phyloP scores from a whole-genome alignment of 2,888 invertebrate genomes.

The Alcis repandata region DNA sequence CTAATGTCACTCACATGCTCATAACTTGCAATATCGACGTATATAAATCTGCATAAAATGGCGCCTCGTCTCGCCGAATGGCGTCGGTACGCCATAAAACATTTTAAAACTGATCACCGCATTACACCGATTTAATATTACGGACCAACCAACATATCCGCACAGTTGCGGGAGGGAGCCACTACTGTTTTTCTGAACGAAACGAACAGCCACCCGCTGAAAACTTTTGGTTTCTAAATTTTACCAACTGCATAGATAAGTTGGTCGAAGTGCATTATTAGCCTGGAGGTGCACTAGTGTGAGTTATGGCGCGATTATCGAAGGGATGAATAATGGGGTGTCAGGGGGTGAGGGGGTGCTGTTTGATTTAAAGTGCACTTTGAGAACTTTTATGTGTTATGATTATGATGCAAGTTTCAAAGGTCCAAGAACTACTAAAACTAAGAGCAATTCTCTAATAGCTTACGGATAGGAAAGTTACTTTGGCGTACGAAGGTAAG shows the following conservation, averaged over 20 bases:
- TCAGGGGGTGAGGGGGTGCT: slow-evolving; percentile 40
- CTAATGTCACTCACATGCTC: slow-evolving; percentile 14
- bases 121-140: slow-evolving; percentile 71
- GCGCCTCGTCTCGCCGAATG: slow-evolving; percentile 17
- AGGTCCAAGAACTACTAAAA: slow-evolving; percentile 4
- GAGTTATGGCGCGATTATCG: slow-evolving; percentile 76
- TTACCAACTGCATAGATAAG: background rate
- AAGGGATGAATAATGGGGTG: slow-evolving; percentile 64
- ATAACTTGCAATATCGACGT: slow-evolving; percentile 15
- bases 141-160: background rate
- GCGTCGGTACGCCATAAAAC: slow-evolving; percentile 40
- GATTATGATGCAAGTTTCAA: slow-evolving; percentile 28
- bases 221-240: background rate
- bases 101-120: slow-evolving; percentile 72
- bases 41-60: slow-evolving; percentile 29
- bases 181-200: background rate
- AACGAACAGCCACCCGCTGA: background rate
- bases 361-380: slow-evolving; percentile 53
- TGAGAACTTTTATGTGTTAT: slow-evolving; percentile 31
- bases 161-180: background rate
- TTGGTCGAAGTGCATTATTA: slow-evolving; percentile 42
- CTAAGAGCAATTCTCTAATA: background rate
- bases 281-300: slow-evolving; percentile 60
- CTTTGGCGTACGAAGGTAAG: background rate
- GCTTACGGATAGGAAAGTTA: too few species aligned